phyloP scores from a whole-genome alignment of 2,113 vertebrate genomes.

The Mus pahari region DNA sequence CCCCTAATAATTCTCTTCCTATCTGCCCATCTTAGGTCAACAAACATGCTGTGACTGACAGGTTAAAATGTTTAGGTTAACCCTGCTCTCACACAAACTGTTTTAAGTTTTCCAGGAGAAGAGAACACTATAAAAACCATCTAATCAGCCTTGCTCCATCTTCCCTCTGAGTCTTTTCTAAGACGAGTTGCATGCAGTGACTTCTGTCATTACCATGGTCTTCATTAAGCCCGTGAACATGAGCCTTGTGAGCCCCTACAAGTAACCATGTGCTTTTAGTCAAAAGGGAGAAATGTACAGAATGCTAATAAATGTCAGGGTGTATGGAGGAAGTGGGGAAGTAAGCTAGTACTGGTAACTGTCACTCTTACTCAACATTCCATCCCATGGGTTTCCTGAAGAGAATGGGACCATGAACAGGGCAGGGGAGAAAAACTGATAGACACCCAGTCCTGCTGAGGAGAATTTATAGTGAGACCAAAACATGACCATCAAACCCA shows the following conservation, averaged over 20 bases:
- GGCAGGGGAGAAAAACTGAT: neutral
- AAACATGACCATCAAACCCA: neutral
- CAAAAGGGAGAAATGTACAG: neutral
- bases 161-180: neutral
- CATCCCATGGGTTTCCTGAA: neutral
- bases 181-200: neutral
- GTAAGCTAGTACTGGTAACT: neutral
- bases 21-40: slow-evolving; percentile 94
- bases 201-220: neutral
- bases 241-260: neutral
- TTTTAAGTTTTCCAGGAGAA: slow-evolving; percentile 85
- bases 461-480: neutral
- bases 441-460: neutral
- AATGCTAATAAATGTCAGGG: neutral
- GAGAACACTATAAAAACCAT: slow-evolving; percentile 87
- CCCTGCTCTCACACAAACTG: slow-evolving; percentile 85
- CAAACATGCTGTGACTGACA: slow-evolving; percentile 92
- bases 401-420: neutral
- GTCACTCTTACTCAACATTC: neutral
- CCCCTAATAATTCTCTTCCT: slow-evolving; percentile 86
- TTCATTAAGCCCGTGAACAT: no score
- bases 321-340: neutral
- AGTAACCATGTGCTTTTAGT: neutral
- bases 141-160: slow-evolving; percentile 72
- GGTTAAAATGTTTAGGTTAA: slow-evolving; percentile 91